Evolutionary conservation across 2,797 vertebrate genomes (phyloP), one percentile per base, ranked within the genome.

Genomic region (Nasua narica): DNA sequence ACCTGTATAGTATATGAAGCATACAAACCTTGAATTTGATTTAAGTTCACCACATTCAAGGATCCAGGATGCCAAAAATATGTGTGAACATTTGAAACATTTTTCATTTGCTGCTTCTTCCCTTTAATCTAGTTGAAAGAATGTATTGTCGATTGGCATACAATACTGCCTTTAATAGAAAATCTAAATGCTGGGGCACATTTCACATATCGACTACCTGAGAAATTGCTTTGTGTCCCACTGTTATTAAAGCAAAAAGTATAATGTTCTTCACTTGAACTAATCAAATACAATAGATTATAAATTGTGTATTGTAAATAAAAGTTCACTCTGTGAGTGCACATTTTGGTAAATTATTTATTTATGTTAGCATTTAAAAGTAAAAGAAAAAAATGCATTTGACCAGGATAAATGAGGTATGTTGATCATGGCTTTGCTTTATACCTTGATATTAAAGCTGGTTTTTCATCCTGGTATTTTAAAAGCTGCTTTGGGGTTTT

Each of bases 321-420:
- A 99, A 99, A 99, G 99, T 99, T 99, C 99, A 99, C 99, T 99
- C 99, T 99, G 99, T 99, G 99, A 99, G 99, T 99, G 99, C 99
- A 99, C 99, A 99, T 99, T 99, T 99, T 99, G 99, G 99, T 99
- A 99, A 99, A 99, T 99, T 99, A 99, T 99, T 99, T 99, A 99
- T 99, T 99, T 99, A 99, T 99, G 99, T 99, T 99, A 99, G 99
- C 99, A 99, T 99, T 99, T 98, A 98, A 98, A 99, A 99, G 97
- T 98, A 98, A 97, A 98, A 95, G 43, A 92, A 74, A 87, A 98
- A 99, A 99, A 98, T 99, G 99, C 99, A 99, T 99, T 99, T 99
- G 99, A 99, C 99, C 99, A 98, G 99, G 99, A 99, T 99, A 99
- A 99, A 98, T 99, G 98, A 98, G 97, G 96, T 98, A 98, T 98